Conservation (phyloP, 2,113 vertebrate species). For the Willisornis vidua region DNA sequence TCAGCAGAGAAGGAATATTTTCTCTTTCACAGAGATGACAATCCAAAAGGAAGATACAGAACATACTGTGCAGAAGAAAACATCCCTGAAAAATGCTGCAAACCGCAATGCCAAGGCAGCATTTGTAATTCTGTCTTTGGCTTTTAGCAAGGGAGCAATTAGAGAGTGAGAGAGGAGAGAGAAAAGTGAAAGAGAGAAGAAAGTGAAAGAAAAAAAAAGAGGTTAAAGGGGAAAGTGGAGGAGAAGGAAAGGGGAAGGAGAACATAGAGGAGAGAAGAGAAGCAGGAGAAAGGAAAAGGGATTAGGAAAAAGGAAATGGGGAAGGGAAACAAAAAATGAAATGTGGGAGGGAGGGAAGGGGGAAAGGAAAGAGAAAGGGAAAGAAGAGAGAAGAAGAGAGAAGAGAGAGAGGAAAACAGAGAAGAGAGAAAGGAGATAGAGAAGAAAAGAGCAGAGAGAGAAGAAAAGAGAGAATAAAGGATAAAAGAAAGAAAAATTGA, state of each 20-base stretch:
- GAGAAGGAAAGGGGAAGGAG: neutral
- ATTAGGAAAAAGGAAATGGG: no score
- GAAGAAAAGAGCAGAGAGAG: no score
- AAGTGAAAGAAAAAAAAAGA: neutral
- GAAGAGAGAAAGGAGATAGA: no score
- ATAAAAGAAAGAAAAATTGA: neutral
- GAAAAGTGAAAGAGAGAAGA: neutral
- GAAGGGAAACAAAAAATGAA: neutral
- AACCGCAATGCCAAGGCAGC: neutral
- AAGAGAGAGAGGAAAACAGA: no score
- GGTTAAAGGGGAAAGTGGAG: neutral
- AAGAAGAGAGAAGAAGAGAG: neutral
- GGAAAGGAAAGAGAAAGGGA: neutral
- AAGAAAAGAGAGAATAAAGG: neutral
- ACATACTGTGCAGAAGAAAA: slow-evolving; percentile 51
- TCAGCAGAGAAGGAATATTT: slow-evolving; percentile 51
- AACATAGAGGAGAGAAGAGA: neutral
- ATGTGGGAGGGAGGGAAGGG: neutral
- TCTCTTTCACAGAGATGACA: neutral
- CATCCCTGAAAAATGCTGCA: neutral
- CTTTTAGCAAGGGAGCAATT: slow-evolving; percentile 15
- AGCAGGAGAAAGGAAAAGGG: no score
- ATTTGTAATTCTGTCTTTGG: slow-evolving; percentile 31
- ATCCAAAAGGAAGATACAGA: slow-evolving; percentile 23
- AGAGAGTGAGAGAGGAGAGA: neutral